phyloP scores from a whole-genome alignment of 2,113 vertebrate species.

The Ptyas mucosa region DNA sequence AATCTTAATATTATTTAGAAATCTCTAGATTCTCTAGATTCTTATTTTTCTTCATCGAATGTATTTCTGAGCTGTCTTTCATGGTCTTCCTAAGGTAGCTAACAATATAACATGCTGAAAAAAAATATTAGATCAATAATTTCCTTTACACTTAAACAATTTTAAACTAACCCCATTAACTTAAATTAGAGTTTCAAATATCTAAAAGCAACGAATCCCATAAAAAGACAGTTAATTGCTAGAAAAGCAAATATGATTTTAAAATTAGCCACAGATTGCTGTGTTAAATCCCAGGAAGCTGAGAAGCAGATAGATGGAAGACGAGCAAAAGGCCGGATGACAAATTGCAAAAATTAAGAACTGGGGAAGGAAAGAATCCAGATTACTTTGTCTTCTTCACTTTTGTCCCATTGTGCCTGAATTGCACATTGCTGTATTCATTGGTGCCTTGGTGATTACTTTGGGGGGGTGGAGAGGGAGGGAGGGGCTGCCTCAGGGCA shows the following conservation, averaged over 20 bases:
- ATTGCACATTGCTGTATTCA: background rate
- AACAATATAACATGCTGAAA: background rate
- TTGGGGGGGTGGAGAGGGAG: background rate
- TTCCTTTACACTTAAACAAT: background rate
- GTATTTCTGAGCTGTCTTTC: background rate
- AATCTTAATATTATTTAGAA: background rate
- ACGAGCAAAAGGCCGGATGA: background rate
- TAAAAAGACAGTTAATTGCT: background rate
- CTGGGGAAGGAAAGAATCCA: background rate
- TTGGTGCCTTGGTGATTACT: background rate
- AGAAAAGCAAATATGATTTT: background rate
- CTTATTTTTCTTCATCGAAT: background rate
- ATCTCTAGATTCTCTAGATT: background rate
- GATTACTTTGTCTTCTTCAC: fast-evolving
- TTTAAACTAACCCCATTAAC: background rate
- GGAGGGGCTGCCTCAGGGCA: background rate
- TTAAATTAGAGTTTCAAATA: background rate
- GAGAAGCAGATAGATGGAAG: background rate
- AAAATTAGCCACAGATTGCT: background rate
- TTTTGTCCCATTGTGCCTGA: background rate
- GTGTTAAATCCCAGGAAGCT: background rate
- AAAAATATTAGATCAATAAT: background rate
- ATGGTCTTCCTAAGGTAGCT: background rate
- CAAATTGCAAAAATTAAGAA: background rate
- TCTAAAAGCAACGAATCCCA: background rate